Conservation (phyloP, 30 jellyfish, hydroid and myxozoan species). For the Chironex yamaguchii region DNA sequence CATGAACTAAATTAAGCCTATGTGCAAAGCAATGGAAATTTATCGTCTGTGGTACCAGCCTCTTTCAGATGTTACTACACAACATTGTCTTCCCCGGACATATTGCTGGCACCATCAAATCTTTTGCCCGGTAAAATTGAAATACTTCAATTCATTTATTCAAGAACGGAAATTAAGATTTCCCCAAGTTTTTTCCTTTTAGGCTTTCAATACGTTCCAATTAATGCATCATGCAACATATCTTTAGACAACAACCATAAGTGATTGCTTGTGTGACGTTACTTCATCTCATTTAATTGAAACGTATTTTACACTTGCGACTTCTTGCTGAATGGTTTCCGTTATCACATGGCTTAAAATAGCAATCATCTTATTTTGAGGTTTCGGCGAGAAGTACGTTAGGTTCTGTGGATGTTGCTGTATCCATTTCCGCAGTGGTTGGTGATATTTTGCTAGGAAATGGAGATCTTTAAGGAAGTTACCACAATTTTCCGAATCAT, state of each 20-base stretch:
- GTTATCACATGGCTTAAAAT: conserved; percentile 27
- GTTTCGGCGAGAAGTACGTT: conserved; percentile 16
- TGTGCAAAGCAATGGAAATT: too few relatives aligned
- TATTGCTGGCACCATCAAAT: too few relatives aligned
- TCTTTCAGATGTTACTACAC: conserved; percentile 36
- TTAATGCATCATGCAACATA: conserved; percentile 50
- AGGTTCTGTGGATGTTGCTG: conserved; percentile 58
- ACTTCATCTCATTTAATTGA: conserved; percentile 51
- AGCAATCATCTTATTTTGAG: conserved; percentile 54
- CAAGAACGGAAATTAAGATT: too few relatives aligned
- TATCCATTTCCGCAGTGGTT: conserved; percentile 55
- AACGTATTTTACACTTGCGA: conserved; percentile 7
- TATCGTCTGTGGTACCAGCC: conserved; percentile 26
- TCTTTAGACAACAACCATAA: conserved; percentile 18
- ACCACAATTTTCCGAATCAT: conserved; percentile 20
- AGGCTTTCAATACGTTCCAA: conserved; percentile 43
- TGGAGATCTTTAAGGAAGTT: conserved; percentile 53
- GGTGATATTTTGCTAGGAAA: conserved; percentile 49
- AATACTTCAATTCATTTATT: too few relatives aligned
- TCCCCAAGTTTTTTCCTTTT: conserved; percentile 40
- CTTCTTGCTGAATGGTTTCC: conserved; percentile 21
- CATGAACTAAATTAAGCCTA: conserved; percentile 37
- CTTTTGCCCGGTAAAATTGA: conserved; percentile 21
- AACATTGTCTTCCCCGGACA: conserved; percentile 18
- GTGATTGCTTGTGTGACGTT: conserved; percentile 44